These are phyloP conservation scores for Pristiophorus japonicus DNA, from an alignment of 2,113 vertebrate genomes.

Conservation along the genomic window DNA sequence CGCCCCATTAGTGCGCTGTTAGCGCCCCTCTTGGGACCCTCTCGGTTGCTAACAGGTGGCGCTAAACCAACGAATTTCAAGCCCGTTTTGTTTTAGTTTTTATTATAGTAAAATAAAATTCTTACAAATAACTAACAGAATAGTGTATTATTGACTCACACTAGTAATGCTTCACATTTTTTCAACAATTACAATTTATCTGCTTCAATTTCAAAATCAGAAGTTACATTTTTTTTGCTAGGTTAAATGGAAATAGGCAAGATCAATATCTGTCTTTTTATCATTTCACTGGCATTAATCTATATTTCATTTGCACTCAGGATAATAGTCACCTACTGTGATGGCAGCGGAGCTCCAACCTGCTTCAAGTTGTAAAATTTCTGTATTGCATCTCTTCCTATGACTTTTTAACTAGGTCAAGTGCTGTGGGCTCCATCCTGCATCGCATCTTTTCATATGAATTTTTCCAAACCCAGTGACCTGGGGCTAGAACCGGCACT, in stretches of 20 bases:
- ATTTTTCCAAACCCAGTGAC: no score
- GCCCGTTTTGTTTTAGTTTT: not conserved
- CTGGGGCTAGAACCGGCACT: no score
- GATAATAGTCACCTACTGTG: not conserved
- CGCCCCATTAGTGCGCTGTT: no score
- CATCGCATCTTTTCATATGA: not conserved
- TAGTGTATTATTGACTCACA: not conserved
- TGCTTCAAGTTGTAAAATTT: not conserved
- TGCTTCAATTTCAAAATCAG: not conserved
- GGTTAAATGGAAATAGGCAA: not conserved
- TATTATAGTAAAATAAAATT: not conserved
- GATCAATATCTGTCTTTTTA: not conserved
- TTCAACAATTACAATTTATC: not conserved
- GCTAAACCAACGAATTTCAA: no score
- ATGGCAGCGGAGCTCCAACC: not conserved
- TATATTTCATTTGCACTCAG: not conserved
- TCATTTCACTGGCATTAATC: not conserved
- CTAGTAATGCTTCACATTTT: not conserved
- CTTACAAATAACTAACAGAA: not conserved
- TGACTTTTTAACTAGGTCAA: not conserved
- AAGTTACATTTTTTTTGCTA: not conserved
- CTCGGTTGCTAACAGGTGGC: no score
- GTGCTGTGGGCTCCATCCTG: not conserved
- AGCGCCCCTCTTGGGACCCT: no score
- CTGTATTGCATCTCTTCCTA: not conserved